phyloP scores from a whole-genome alignment of 2,113 vertebrate species.

The Leptosomus discolor region DNA sequence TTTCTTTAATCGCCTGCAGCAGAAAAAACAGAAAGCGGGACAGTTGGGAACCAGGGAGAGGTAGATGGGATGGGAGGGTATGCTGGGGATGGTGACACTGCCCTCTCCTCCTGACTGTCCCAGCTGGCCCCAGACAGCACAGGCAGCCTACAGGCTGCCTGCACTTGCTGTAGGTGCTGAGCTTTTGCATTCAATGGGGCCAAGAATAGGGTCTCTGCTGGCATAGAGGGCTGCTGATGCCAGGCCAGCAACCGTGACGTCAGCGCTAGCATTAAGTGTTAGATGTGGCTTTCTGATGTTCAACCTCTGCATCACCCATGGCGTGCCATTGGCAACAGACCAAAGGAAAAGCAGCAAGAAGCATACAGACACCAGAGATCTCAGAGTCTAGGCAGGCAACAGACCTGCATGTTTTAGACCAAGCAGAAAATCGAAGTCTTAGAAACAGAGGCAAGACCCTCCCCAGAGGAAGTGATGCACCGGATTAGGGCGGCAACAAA shows the following conservation, averaged over 20 bases:
- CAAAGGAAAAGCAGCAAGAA: background rate
- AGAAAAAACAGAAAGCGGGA: background rate
- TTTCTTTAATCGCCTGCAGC: background rate
- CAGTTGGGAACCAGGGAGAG: background rate
- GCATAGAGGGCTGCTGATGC: background rate
- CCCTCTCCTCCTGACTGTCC: background rate
- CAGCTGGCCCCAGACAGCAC: background rate
- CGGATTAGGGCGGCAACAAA: background rate
- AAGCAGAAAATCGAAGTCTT: background rate
- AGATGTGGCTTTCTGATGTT: background rate
- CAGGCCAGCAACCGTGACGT: background rate
- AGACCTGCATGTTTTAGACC: background rate
- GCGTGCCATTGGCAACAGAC: fast-evolving
- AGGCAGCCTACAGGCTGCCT: background rate
- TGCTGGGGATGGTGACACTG: background rate
- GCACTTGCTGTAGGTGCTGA: background rate
- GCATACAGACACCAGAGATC: background rate
- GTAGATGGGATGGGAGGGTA: background rate
- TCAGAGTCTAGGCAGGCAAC: background rate
- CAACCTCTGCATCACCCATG: background rate
- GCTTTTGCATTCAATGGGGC: background rate
- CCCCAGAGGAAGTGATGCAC: background rate
- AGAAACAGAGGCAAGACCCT: background rate
- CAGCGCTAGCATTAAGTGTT: background rate
- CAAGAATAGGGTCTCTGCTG: background rate